phyloP scores from a whole-genome alignment of 1,140 invertebrate genomes.

The Popillia japonica region DNA sequence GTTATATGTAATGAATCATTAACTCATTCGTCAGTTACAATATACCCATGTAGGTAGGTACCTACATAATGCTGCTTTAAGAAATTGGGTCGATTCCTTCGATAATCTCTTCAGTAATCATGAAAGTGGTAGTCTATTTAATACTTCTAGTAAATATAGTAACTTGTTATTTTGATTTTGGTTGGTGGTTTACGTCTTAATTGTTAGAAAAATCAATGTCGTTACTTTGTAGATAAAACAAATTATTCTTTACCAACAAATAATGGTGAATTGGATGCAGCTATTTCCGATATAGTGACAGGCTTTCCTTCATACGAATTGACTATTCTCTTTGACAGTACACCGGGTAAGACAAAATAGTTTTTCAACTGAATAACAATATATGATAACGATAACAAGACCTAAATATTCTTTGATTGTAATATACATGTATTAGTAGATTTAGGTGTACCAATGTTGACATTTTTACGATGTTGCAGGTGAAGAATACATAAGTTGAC shows the following conservation, averaged over 20 bases:
- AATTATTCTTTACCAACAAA: constrained; percentile 14
- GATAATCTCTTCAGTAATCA: background rate
- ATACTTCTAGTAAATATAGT: background rate
- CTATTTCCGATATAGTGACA: constrained; percentile 39
- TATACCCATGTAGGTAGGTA: too few relatives aligned
- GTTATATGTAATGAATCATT: background rate
- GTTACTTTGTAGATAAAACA: background rate
- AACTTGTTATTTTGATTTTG: background rate
- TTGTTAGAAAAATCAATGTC: too few relatives aligned
- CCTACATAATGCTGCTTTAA: background rate
- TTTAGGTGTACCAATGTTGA: too few relatives aligned
- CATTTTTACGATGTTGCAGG: background rate
- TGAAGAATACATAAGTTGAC: background rate
- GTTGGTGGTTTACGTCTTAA: background rate
- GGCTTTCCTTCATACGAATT: constrained; percentile 39
- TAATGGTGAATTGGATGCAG: constrained; percentile 36
- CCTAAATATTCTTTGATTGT: too few relatives aligned
- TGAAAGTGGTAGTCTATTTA: background rate
- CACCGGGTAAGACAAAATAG: constrained; percentile 30
- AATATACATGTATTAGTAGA: too few relatives aligned
- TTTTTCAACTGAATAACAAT: background rate
- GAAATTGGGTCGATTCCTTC: too few relatives aligned
- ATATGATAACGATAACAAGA: background rate
- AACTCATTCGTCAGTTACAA: constrained; percentile 23
- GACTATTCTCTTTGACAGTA: constrained; percentile 36